These are phyloP conservation scores for Helicolenus hilgendorfi DNA, from an alignment of 2,797 vertebrate species.

Conservation along the genomic window DNA sequence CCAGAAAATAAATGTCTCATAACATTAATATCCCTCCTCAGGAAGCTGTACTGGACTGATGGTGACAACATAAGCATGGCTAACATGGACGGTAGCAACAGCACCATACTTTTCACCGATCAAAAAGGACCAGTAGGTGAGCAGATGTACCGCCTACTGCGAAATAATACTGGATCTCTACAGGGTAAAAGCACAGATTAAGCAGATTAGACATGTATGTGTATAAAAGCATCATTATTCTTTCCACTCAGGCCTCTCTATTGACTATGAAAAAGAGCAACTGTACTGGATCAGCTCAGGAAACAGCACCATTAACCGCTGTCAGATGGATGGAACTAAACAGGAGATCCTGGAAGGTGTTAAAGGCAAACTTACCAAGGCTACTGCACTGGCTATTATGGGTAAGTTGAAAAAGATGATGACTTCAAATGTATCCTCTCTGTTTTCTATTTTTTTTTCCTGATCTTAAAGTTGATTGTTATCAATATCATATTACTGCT, in stretches of 20 bases:
- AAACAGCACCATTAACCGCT: conserved; percentile 94
- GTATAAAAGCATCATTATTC: background rate
- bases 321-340: conserved; percentile 93
- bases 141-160: conserved; percentile 29
- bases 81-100: conserved; percentile 96
- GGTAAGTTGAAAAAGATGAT: conserved; percentile 86
- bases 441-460: background rate
- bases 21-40: conserved; percentile 59
- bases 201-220: background rate
- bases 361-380: conserved; percentile 94
- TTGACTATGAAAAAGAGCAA: conserved; percentile 94
- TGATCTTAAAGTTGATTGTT: background rate
- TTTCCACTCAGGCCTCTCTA: conserved; percentile 92
- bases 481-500: background rate
- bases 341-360: conserved; percentile 92
- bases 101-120: conserved; percentile 92
- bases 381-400: conserved; percentile 97
- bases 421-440: background rate
- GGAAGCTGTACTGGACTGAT: conserved; percentile 98
- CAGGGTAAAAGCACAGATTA: background rate
- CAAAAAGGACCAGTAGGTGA: conserved; percentile 96
- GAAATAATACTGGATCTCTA: background rate
- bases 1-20: background rate
- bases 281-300: conserved; percentile 98
- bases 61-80: conserved; percentile 97